These are phyloP conservation scores for Eudemis profundana DNA, from an alignment of 2,888 invertebrate genomes.

Conservation along the genomic window DNA sequence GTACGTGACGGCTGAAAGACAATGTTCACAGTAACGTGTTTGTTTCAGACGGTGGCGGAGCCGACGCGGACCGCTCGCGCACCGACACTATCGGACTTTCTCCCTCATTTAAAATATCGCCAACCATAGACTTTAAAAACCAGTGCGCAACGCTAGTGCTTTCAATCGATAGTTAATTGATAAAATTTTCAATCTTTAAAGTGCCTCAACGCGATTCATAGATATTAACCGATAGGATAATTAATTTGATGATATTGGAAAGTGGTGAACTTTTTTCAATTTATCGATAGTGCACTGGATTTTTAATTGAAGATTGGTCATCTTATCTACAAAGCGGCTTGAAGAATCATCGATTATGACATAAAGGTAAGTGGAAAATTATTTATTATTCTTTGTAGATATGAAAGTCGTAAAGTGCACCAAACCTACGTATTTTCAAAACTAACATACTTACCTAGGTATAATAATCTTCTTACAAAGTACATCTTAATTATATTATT, in stretches of 20 bases:
- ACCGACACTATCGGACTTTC: constrained; percentile 46
- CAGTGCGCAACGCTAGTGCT: constrained; percentile 54
- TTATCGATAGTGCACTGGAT: constrained; percentile 52
- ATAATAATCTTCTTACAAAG: too few relatives aligned
- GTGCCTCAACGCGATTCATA: constrained; percentile 59
- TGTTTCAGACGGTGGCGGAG: constrained; percentile 50
- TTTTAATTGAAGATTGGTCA: constrained; percentile 53
- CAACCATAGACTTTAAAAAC: constrained; percentile 43
- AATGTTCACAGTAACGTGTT: constrained; percentile 38
- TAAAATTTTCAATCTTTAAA: constrained; percentile 53
- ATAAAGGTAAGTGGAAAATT: constrained; percentile 70
- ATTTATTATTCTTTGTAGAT: background rate
- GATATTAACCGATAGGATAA: constrained; percentile 46
- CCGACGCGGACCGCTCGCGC: constrained; percentile 36
- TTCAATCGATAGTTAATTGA: constrained; percentile 48
- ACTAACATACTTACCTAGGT: too few relatives aligned
- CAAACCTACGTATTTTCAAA: too few relatives aligned
- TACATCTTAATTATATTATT: too few relatives aligned
- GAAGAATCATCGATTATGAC: constrained; percentile 66
- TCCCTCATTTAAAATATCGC: constrained; percentile 49
- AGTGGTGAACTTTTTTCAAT: constrained; percentile 41
- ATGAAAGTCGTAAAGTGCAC: too few relatives aligned
- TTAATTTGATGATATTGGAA: constrained; percentile 42
- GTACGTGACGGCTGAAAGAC: constrained; percentile 5
- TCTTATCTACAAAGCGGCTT: constrained; percentile 58